Evolutionary conservation across 2,113 vertebrate species (phyloP), one percentile per base, ranked within the genome.

Genomic region (Austrofundulus limnaeus): DNA sequence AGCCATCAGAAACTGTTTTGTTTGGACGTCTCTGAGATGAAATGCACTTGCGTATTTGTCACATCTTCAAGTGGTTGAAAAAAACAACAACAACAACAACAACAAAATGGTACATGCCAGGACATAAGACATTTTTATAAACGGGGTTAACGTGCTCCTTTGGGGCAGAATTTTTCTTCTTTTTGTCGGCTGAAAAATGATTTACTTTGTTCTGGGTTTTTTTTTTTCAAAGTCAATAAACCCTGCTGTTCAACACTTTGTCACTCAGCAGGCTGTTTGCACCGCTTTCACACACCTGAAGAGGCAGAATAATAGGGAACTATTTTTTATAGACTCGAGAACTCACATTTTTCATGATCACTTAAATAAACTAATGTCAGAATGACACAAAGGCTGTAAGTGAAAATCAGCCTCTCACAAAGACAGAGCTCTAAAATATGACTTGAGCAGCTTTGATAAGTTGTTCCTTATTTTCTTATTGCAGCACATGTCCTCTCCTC

Each of bases 161-260:
- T 23, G 16, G 21, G 38, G 24, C 0, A 16, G 37, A 58, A 34
- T 11, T 47, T 15, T 58, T 58, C 19, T 46, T 42, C 0, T 62
- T 72, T 45, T 64, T 24, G 54, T 75, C 19, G 28, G 8, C 24
- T 52, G 14, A 41, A 49, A n/a, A 19, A 47, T 25, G 0, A 31
- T 58, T 53, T 71, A 38, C 42, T n/a, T 37, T 51, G 4, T 48
- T 19, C 12, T 48, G 11, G 7, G n/a, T n/a, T 11, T 3, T 38
- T 58, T 75, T 47, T 47, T 19, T 13, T 23, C 24, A 17, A 15
- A 48, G 54, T 52, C 70, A 11, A 37, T 42, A 60, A 73, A 61
- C 75, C 53, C 34, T 31, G 38, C 16, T 23, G 20, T 34, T 55
- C 11, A 24, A 55, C 48, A 59, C 61, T 0, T 0, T 5, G 10